Evolutionary conservation across 1,140 invertebrate species (phyloP), one percentile per base, ranked within the genome.

Genomic region (Pseudomyrmex flavicornis): DNA sequence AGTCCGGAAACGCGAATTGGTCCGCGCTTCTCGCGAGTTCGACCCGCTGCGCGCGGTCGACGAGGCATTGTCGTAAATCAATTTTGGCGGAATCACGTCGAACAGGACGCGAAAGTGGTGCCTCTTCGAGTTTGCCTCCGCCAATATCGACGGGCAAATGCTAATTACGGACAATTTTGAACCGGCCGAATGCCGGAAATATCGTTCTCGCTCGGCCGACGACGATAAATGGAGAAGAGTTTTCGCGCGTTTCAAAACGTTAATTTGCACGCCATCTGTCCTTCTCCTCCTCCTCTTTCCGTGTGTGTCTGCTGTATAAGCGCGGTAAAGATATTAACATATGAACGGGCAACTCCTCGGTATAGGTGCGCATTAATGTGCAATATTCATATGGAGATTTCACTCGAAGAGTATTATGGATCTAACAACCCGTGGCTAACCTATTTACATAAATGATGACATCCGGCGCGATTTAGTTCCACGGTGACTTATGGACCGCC

Each of bases 361-460:
- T 83, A 82, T 84, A 73, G 35, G 87, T 50, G 61, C 69, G 66
- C 84, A 91, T 91, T 91, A 90, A 88, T 73, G 86, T 84, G 69
- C 85, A 90, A 91, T 90, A 91, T 91, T 91, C 90, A 91, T 90
- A 90, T 91, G 90, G 88, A 91, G 82, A 91, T 91, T 91, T 87
- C 82, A 68, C 83, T 82, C 82, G 83, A 90, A 89, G 90, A 89
- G 90, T 90, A 91, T 91, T 91, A 90, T 89, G 87, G 89, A 89
- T 90, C 90, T 90, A 91, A 91, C 90, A 90, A 91, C 62, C 89
- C 90, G 83, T 89, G 88, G 89, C 87, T 87, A 90, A 88, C 74
- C 85, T 80, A 91, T 91, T 90, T 90, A 87, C 90, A 91, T 91
- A 91, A 90, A 89, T 89, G 90, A 44, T 69, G 87, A 82, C 88